phyloP scores from a whole-genome alignment of 2,888 invertebrate species.

The Sesia apiformis region DNA sequence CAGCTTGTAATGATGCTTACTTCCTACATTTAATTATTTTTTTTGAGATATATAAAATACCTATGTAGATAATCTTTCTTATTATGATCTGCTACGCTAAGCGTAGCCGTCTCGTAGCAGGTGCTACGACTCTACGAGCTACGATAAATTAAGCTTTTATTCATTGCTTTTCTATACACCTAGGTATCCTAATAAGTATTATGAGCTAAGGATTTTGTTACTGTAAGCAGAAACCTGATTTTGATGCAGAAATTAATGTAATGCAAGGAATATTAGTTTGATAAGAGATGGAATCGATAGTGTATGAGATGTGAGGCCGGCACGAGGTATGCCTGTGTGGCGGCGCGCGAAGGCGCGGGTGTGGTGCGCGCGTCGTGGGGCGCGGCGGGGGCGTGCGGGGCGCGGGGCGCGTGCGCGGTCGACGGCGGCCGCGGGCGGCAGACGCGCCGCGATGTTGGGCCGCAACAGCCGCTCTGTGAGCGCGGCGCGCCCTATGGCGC shows the following conservation, averaged over 20 bases:
- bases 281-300: constrained; percentile 39
- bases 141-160: too few relatives aligned
- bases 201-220: too few relatives aligned
- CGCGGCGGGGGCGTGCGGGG: constrained; percentile 33
- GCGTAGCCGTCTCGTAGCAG: too few relatives aligned
- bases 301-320: constrained; percentile 13
- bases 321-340: constrained; percentile 18
- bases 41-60: too few relatives aligned
- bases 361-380: constrained; percentile 21
- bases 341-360: constrained; percentile 22
- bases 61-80: too few relatives aligned
- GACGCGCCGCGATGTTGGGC: constrained; percentile 74
- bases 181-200: too few relatives aligned
- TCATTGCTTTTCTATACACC: too few relatives aligned
- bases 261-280: neutral
- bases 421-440: constrained; percentile 36
- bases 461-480: constrained; percentile 74
- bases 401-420: constrained; percentile 35
- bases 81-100: too few relatives aligned
- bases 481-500: constrained; percentile 75
- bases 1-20: too few relatives aligned
- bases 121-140: too few relatives aligned
- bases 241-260: neutral
- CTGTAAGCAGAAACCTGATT: too few relatives aligned
- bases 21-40: too few relatives aligned